Evolutionary conservation across 2,888 invertebrate genomes (phyloP).

Genomic region (Polyommatus icarus): DNA sequence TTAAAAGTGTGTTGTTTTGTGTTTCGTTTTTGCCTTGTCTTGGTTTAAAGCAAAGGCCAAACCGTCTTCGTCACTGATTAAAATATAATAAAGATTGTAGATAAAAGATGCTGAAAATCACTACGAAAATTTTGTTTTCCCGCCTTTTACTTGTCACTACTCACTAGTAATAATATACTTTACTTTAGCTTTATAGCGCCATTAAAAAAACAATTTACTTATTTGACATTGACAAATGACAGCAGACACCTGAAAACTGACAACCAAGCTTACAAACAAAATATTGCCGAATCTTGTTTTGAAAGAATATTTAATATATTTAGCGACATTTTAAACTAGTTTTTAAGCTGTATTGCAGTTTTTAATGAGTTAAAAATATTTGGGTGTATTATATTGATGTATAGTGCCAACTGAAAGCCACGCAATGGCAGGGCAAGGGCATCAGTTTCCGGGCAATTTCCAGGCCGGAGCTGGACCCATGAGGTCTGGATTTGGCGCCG

Average conservation of each 20-base stretch:
- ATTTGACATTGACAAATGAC: background rate
- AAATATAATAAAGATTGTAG: too few relatives aligned
- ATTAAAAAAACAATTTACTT: background rate
- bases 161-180: too few relatives aligned
- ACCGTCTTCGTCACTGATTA: too few relatives aligned
- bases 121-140: too few relatives aligned
- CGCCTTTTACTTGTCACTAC: too few relatives aligned
- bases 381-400: background rate
- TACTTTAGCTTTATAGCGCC: too few relatives aligned
- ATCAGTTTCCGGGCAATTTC: constrained; percentile 86
- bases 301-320: background rate
- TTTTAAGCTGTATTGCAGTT: background rate
- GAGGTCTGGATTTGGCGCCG: constrained; percentile 83
- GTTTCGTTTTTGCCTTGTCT: too few relatives aligned
- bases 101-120: too few relatives aligned
- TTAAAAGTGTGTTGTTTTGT: too few relatives aligned
- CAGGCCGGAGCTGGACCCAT: constrained; percentile 82
- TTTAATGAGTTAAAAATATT: background rate
- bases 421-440: constrained; percentile 85
- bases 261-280: background rate
- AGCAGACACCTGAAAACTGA: background rate
- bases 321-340: background rate
- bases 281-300: background rate
- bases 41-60: too few relatives aligned
- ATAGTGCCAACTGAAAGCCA: background rate